Conservation (phyloP, 64 coral and sea anemone genomes). For the Astreopora myriophthalma region DNA sequence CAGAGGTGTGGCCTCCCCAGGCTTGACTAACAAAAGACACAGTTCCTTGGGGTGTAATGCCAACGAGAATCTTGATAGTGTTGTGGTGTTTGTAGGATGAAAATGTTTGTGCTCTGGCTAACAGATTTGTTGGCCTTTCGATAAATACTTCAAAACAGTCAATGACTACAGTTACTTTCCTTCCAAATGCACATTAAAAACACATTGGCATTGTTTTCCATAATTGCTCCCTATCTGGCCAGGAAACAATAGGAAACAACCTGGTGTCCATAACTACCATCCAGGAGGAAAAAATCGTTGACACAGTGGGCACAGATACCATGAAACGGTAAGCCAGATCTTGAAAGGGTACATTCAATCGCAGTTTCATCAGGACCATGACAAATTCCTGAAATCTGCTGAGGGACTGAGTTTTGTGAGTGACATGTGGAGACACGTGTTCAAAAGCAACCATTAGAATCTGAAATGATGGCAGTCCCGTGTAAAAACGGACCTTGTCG, state of each 20-base stretch:
- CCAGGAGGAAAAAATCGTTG: neutral
- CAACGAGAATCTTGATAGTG: slow-evolving; percentile 32
- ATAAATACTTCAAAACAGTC: slow-evolving; percentile 64
- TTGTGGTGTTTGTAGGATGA: slow-evolving; percentile 36
- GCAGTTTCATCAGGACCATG: slow-evolving; percentile 11
- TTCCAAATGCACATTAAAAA: neutral
- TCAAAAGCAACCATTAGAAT: slow-evolving; percentile 47
- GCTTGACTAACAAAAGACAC: slow-evolving; percentile 15
- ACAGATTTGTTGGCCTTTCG: slow-evolving; percentile 28
- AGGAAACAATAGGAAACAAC: neutral
- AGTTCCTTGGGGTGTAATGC: slow-evolving; percentile 45
- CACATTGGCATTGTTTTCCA: slow-evolving; percentile 19
- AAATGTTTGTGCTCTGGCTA: slow-evolving; percentile 55
- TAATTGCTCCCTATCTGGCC: slow-evolving; percentile 10
- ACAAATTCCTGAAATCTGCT: slow-evolving; percentile 63
- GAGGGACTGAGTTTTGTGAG: neutral
- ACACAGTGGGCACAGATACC: neutral
- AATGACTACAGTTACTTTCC: slow-evolving; percentile 1
- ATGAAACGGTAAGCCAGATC: slow-evolving; percentile 12
- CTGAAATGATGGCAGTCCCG: slow-evolving; percentile 24
- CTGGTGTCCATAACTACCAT: neutral
- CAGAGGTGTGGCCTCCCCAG: slow-evolving; percentile 30
- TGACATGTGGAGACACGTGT: slow-evolving; percentile 7
- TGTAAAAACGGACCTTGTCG: slow-evolving; percentile 55
- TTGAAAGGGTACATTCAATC: neutral